Evolutionary conservation across 2,888 invertebrate species (phyloP).

Genomic region (Seira ritae): DNA sequence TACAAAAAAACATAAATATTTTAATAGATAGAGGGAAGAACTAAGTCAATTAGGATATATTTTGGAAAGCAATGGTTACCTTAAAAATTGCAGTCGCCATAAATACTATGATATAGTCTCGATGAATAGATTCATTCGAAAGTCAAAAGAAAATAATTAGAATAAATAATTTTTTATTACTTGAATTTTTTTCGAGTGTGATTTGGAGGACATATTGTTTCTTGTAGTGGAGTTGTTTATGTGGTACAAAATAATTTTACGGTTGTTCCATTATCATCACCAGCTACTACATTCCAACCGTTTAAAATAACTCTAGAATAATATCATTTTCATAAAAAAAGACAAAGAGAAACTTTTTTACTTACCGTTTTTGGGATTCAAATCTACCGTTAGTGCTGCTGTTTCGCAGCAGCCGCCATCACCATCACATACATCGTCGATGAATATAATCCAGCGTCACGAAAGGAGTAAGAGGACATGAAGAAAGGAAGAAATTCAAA

Average conservation of each 20-base stretch:
- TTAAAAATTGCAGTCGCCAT: background rate
- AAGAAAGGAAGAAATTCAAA: background rate
- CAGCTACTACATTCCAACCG: background rate
- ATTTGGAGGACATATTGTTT: too few relatives aligned
- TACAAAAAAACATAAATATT: background rate
- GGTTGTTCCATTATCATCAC: too few relatives aligned
- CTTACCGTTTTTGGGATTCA: constrained; percentile 28
- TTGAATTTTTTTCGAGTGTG: too few relatives aligned
- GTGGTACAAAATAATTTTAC: too few relatives aligned
- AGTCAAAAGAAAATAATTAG: too few relatives aligned
- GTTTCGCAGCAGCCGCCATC: constrained; percentile 20
- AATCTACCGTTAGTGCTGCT: constrained; percentile 56
- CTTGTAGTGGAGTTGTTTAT: too few relatives aligned
- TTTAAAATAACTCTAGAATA: background rate
- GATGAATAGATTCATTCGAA: background rate
- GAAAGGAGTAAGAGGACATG: background rate
- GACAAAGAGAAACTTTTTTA: background rate
- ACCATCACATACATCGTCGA: too few relatives aligned
- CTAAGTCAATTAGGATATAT: background rate
- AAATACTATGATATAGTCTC: background rate
- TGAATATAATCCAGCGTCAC: too few relatives aligned
- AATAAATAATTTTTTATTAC: too few relatives aligned
- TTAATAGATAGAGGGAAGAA: background rate
- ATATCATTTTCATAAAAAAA: background rate
- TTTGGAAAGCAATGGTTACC: background rate